These are phyloP conservation scores for Zaprionus capensis DNA, from an alignment of 1,140 invertebrate species.

Conservation along the genomic window DNA sequence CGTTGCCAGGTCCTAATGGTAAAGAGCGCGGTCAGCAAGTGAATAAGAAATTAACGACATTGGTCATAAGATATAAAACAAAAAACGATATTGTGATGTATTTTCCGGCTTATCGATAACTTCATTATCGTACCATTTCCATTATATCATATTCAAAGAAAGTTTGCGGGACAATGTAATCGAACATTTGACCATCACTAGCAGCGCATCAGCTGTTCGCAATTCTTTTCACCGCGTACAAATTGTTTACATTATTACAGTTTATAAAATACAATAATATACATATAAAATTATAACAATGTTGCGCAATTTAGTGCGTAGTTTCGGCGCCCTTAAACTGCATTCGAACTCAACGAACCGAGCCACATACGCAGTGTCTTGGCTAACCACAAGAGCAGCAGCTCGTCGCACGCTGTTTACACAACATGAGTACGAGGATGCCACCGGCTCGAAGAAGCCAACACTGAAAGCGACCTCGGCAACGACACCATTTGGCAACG, in stretches of 20 bases:
- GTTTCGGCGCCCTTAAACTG: slow-evolving; percentile 39
- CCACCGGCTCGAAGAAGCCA: slow-evolving; percentile 24
- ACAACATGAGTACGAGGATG: slow-evolving; percentile 38
- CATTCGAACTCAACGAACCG: slow-evolving; percentile 18
- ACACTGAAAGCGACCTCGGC: slow-evolving; percentile 8
- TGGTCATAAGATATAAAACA: not conserved
- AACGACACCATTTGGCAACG: slow-evolving; percentile 30
- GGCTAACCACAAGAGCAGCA: not conserved
- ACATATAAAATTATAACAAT: slow-evolving; percentile 19
- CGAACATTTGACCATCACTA: not conserved
- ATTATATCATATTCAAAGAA: not conserved
- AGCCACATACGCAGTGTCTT: not conserved
- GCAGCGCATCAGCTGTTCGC: slow-evolving; percentile 29
- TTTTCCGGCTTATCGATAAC: not conserved
- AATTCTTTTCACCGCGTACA: slow-evolving; percentile 2
- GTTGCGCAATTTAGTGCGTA: slow-evolving; percentile 56
- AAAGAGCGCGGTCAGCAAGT: not conserved
- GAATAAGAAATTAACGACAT: not conserved
- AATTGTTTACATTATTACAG: slow-evolving; percentile 51
- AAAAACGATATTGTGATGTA: not conserved
- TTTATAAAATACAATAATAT: not conserved
- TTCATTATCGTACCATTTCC: not conserved
- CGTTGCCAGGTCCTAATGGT: not conserved
- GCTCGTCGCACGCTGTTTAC: slow-evolving; percentile 54
- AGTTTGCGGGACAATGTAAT: not conserved